These are phyloP conservation scores for Drusus annulatus DNA, from an alignment of 1,140 invertebrate genomes.

Conservation along the genomic window DNA sequence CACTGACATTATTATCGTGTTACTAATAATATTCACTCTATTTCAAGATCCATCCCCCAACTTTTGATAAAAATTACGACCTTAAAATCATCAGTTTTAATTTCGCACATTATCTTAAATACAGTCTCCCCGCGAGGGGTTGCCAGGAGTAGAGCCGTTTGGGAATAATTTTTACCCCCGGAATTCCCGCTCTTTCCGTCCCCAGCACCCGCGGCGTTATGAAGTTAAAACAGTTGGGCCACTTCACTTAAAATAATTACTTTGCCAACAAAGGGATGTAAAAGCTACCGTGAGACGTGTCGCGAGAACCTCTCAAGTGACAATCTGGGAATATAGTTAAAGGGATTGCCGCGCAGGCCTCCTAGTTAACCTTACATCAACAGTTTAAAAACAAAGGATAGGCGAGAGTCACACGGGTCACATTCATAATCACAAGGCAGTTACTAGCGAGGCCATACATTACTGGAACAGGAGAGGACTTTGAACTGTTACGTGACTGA, in stretches of 20 bases:
- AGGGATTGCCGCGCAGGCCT: neutral
- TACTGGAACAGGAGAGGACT: too few species aligned
- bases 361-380: neutral
- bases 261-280: slow-evolving; percentile 25
- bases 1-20: too few species aligned
- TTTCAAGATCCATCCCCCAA: too few species aligned
- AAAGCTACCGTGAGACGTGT: slow-evolving; percentile 19
- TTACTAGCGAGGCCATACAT: too few species aligned
- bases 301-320: slow-evolving; percentile 26
- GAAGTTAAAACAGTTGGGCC: slow-evolving; percentile 30
- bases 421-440: too few species aligned
- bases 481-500: too few species aligned
- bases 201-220: neutral
- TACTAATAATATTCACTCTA: too few species aligned
- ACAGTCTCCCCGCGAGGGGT: neutral
- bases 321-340: slow-evolving; percentile 31
- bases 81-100: slow-evolving; percentile 9
- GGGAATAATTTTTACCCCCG: slow-evolving; percentile 12
- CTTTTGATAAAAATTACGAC: too few species aligned
- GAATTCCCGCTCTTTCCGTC: neutral
- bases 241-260: slow-evolving; percentile 40
- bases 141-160: neutral
- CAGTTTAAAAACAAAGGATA: neutral
- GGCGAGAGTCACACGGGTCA: too few species aligned
- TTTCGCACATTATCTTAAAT: slow-evolving; percentile 28